A percentile compares a stretch with the other conserved stretches of the same genome.
Conservation (phyloP, 2,888 invertebrate genomes). For the Stenotaenia linearis region DNA sequence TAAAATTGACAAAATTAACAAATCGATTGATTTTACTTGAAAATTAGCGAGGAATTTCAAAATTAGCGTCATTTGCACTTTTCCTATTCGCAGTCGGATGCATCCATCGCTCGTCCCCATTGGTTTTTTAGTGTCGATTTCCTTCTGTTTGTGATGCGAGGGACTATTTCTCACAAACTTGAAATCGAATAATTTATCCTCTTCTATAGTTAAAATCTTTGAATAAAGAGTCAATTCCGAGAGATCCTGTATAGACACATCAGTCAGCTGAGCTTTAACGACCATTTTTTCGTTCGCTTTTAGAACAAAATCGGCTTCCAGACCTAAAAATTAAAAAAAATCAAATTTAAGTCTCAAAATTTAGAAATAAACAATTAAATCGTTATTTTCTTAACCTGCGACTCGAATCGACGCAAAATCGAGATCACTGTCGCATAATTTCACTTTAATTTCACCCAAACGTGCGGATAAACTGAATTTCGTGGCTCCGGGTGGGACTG, state of each 20-base stretch:
- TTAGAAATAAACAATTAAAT: conserved; percentile 14
- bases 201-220: conserved; percentile 70
- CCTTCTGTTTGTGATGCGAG: conserved; percentile 52
- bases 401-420: conserved; percentile 63
- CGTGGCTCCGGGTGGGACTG: conserved; percentile 68
- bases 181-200: conserved; percentile 71
- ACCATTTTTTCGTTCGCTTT: conserved; percentile 71
- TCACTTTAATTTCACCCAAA: conserved; percentile 58
- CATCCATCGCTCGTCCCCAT: conserved; percentile 63
- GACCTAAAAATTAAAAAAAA: conserved; percentile 49
- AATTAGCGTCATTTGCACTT: conserved; percentile 65
- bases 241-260: conserved; percentile 64
- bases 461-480: conserved; percentile 67
- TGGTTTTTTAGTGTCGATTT: conserved; percentile 51
- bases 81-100: conserved; percentile 62
- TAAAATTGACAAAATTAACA: not conserved
- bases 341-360: too few relatives aligned
- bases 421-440: conserved; percentile 64
- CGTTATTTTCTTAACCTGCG: conserved; percentile 41
- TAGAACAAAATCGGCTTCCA: conserved; percentile 71
- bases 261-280: conserved; percentile 62
- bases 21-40: conserved; percentile 40
- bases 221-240: conserved; percentile 68
- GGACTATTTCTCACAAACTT: conserved; percentile 68
- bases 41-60: conserved; percentile 49